Percentiles rank a stretch among this genome's conserved stretches.
These are phyloP conservation scores for Ladona fulva DNA, from an alignment of 1,140 invertebrate genomes.

Conservation along the genomic window DNA sequence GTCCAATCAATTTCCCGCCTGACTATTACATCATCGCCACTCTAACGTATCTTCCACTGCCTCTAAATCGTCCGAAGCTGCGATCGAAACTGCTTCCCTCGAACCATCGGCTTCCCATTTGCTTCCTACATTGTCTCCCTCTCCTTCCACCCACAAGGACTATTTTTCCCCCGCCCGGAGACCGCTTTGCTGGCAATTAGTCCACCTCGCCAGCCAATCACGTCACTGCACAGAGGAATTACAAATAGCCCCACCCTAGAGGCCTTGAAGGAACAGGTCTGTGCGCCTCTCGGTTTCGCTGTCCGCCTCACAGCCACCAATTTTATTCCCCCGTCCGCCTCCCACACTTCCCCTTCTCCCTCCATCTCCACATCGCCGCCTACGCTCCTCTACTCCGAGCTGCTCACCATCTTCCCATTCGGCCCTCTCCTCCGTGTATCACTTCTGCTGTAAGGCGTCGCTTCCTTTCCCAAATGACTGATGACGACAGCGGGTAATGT, in stretches of 20 bases:
- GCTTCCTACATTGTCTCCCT: not conserved
- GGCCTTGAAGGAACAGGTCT: constrained; percentile 1
- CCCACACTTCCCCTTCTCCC: not conserved
- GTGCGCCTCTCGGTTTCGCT: not conserved
- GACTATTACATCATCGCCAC: not conserved
- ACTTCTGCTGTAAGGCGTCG: too few species aligned
- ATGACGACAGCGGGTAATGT: too few species aligned
- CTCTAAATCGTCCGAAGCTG: not conserved
- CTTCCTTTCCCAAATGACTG: too few species aligned
- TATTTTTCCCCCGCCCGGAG: not conserved
- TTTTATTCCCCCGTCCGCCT: not conserved
- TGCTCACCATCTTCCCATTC: too few species aligned
- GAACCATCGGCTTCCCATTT: not conserved
- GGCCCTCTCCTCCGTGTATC: too few species aligned
- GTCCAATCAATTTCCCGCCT: too few species aligned
- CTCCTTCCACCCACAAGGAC: not conserved
- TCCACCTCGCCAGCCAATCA: not conserved
- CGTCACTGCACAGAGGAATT: not conserved
- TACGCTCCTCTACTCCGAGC: too few species aligned
- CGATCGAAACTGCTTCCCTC: not conserved
- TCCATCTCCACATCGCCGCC: not conserved
- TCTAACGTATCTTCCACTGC: not conserved
- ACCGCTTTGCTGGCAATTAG: not conserved
- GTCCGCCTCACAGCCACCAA: not conserved
- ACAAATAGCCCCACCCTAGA: not conserved